These are phyloP conservation scores for Oscheius sp. DNA, from an alignment of 2,888 invertebrate species.

Conservation along the genomic window DNA sequence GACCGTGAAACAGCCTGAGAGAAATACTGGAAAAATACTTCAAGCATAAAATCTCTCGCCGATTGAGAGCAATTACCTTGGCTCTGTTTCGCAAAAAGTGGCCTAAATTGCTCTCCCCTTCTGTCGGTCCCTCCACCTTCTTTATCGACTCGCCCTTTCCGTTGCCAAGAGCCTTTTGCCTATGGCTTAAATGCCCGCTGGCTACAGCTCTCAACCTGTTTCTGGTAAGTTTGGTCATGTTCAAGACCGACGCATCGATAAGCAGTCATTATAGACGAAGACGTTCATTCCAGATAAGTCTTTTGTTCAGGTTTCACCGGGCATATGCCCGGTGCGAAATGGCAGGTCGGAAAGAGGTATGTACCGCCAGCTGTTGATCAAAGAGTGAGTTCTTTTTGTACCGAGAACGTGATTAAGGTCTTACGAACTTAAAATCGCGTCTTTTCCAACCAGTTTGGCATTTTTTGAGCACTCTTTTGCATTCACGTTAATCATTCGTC, in stretches of 20 bases:
- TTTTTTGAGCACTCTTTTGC: not conserved
- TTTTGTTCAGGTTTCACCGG: conserved; percentile 55
- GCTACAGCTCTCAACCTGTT: conserved; percentile 22
- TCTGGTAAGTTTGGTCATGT: conserved; percentile 3
- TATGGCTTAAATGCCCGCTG: conserved; percentile 26
- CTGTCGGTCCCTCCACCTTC: conserved; percentile 1
- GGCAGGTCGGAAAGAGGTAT: conserved; percentile 57
- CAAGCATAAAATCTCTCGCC: too few relatives aligned
- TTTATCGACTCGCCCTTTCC: conserved; percentile 19
- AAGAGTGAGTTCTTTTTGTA: not conserved
- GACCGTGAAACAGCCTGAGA: too few relatives aligned
- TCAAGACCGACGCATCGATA: not conserved
- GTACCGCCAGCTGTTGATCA: conserved; percentile 35
- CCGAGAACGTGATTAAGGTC: not conserved
- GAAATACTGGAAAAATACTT: too few relatives aligned
- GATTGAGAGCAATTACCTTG: conserved; percentile 15
- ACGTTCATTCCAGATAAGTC: not conserved
- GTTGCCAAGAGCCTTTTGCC: conserved; percentile 30
- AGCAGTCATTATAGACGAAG: too few relatives aligned
- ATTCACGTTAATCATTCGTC: not conserved
- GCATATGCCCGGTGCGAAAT: conserved; percentile 60
- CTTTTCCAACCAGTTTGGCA: not conserved
- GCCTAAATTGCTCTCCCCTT: conserved; percentile 6
- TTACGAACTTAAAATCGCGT: not conserved
- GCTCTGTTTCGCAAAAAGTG: conserved; percentile 14